A percentile compares a stretch with the other conserved stretches of the same genome.
These are phyloP conservation scores for Bergia sp. DNA, from an alignment of 92 coral and sea anemone species.

Conservation along the genomic window DNA sequence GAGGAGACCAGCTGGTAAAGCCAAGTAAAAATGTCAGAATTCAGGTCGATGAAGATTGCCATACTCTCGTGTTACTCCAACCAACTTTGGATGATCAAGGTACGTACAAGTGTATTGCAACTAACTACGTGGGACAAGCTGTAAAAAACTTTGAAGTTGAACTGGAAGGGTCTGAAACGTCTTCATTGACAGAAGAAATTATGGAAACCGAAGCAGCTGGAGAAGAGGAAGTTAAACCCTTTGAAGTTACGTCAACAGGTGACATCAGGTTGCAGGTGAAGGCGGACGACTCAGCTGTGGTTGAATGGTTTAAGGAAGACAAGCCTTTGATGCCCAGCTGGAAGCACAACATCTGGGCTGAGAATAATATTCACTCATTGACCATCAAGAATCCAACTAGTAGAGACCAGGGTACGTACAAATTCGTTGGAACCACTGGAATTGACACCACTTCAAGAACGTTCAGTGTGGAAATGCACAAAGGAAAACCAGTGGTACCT, in stretches of 20 bases:
- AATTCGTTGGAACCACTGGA: slow-evolving; percentile 68
- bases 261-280: slow-evolving; percentile 32
- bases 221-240: slow-evolving; percentile 29
- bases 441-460: slow-evolving; percentile 46
- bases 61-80: slow-evolving; percentile 48
- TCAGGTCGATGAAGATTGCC: slow-evolving; percentile 50
- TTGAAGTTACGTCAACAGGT: slow-evolving; percentile 30
- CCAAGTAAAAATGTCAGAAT: slow-evolving; percentile 50
- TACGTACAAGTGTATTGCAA: slow-evolving; percentile 51
- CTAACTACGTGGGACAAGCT: slow-evolving; percentile 51
- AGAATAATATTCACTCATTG: slow-evolving; percentile 68
- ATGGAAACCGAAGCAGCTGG: slow-evolving; percentile 2
- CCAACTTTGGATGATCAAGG: slow-evolving; percentile 63
- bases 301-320: slow-evolving; percentile 90
- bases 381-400: slow-evolving; percentile 66
- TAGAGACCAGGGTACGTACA: slow-evolving; percentile 80
- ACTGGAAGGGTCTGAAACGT: slow-evolving; percentile 59
- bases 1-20: slow-evolving; percentile 39
- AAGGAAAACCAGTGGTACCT: slow-evolving; percentile 42
- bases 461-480: slow-evolving; percentile 43
- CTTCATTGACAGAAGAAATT: slow-evolving; percentile 26
- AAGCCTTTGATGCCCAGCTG: slow-evolving; percentile 63
- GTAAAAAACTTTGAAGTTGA: slow-evolving; percentile 76
- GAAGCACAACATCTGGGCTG: slow-evolving; percentile 66
- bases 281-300: slow-evolving; percentile 57